Conservation (phyloP, 2,113 vertebrate species). For the Heptranchias perlo region DNA sequence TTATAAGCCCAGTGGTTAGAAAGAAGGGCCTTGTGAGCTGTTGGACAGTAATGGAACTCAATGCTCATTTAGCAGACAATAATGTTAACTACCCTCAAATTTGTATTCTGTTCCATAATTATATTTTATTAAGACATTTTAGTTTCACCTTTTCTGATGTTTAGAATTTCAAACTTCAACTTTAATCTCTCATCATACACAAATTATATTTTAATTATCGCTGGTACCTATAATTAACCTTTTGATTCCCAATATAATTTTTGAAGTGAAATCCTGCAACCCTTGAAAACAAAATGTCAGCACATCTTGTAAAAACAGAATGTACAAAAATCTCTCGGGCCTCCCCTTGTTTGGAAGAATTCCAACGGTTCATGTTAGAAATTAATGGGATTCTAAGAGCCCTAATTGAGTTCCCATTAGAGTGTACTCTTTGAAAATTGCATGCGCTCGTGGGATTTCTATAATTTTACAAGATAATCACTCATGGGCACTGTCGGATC, state of each 20-base stretch:
- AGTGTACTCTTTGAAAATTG: slow-evolving; percentile 30
- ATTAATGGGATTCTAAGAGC: slow-evolving; percentile 23
- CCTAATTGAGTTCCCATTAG: slow-evolving; percentile 17
- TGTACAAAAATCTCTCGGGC: not conserved
- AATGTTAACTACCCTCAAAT: not conserved
- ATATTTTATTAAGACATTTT: not conserved
- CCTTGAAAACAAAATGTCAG: slow-evolving; percentile 1
- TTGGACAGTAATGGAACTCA: not conserved
- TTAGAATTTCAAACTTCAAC: not conserved
- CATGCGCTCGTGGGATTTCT: not conserved
- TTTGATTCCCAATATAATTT: not conserved
- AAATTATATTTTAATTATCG: slow-evolving; percentile 15
- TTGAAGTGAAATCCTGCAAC: not conserved
- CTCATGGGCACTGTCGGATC: not conserved
- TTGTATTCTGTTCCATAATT: not conserved
- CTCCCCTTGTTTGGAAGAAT: slow-evolving; percentile 15
- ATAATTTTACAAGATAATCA: not conserved
- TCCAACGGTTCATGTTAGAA: slow-evolving; percentile 21
- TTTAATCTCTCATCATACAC: not conserved
- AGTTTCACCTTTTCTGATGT: not conserved
- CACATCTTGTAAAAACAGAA: not conserved
- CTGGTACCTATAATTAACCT: slow-evolving; percentile 17
- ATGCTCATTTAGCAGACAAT: not conserved
- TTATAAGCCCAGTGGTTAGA: not conserved
- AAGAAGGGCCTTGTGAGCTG: not conserved